Base-by-base conservation (phyloP, 2,888 invertebrate species). In the Apodemia hepburni region DNA sequence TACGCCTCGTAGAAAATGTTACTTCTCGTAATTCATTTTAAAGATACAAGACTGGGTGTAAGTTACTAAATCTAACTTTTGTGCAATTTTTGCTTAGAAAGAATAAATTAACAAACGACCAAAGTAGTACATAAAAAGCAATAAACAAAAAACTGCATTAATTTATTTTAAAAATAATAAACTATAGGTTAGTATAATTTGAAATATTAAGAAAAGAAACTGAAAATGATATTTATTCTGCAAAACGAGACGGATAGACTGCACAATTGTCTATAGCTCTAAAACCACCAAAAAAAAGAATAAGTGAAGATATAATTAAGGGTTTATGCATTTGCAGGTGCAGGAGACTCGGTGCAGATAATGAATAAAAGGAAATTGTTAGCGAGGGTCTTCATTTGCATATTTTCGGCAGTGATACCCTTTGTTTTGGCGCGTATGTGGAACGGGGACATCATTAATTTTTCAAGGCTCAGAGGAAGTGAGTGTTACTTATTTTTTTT, bases 381-480 rank as follows among this genome's bases (percentile, higher is more conserved):
- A 84, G 80, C 78, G 79, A 70, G 71, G 71, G 71, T 76, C 70
- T 74, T 77, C 78, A 81, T 84, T 82, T 79, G 79, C 80, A 76
- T 78, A 81, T 84, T 87, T 87, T 87, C 75, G 86, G 85, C 75
- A 73, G 76, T 76, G 74, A 73, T 71, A 67, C 77, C 80, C 80
- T 84, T 88, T 84, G 81, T 84, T 81, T 80, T 76, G 67, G 69
- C 70, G 68, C 85, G 85, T 86, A 79, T 87, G 84, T 88, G 85
- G 78, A 69, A 47, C 66, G 73, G 78, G 75, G 74, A 79, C 75
- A 77, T 87, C 87, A 81, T 86, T 87, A 86, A 78, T 83, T 87
- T 84, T 80, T 81, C 76, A 73, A 76, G 76, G 71, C 75, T 69
- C 73, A 72, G 68, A 78, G 87, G 85, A 84, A 85, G 82, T 79